These are phyloP conservation scores for Furcula furcula DNA, from an alignment of 2,888 invertebrate genomes.

Conservation along the genomic window DNA sequence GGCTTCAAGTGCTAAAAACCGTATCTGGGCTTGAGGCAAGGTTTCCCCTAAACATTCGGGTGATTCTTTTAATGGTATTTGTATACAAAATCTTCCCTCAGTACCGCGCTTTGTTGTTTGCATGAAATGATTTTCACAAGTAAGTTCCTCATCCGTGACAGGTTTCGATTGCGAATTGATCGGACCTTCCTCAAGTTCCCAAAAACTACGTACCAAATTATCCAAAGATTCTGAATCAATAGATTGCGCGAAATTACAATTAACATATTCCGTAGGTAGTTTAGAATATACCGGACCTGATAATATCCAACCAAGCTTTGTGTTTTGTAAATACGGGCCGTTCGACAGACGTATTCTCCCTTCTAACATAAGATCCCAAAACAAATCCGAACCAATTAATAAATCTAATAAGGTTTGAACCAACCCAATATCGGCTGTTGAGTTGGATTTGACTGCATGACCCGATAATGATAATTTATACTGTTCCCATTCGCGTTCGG, in stretches of 20 bases:
- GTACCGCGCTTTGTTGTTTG: not conserved
- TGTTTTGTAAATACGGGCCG: not conserved
- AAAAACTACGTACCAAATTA: not conserved
- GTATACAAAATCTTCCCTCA: conserved; percentile 1
- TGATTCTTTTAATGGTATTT: conserved; percentile 2
- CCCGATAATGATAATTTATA: not conserved
- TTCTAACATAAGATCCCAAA: conserved; percentile 4
- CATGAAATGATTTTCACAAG: not conserved
- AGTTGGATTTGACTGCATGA: no score
- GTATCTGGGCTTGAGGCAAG: not conserved
- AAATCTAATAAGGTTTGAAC: not conserved
- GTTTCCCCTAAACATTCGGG: not conserved
- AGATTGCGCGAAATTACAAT: not conserved
- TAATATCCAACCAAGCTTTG: not conserved
- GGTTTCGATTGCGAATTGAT: not conserved
- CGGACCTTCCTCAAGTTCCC: not conserved
- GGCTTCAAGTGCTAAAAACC: conserved; percentile 3
- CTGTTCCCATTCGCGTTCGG: conserved; percentile 1
- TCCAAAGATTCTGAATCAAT: not conserved
- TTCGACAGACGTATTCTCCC: not conserved
- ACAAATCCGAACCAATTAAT: conserved; percentile 4
- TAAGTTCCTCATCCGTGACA: not conserved
- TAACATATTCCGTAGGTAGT: not conserved
- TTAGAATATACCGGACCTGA: not conserved
- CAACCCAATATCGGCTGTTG: not conserved